These are phyloP conservation scores for Fulica atra DNA, from an alignment of 2,113 vertebrate genomes.

Conservation along the genomic window DNA sequence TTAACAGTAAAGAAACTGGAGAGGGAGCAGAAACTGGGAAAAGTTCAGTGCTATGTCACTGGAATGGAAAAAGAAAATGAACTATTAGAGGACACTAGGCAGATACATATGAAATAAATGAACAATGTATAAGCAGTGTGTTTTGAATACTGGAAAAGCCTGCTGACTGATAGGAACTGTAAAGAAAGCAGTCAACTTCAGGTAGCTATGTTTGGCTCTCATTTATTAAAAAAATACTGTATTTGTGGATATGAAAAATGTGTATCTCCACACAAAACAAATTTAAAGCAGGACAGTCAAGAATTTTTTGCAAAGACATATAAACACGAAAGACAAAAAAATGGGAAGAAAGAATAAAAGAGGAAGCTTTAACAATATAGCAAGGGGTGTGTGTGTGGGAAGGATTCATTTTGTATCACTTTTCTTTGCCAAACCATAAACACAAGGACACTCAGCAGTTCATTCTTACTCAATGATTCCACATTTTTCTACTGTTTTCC, in stretches of 20 bases:
- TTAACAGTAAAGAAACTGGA: background rate
- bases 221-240: background rate
- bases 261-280: background rate
- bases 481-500: conserved; percentile 65
- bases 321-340: background rate
- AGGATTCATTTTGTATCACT: conserved; percentile 42
- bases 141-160: background rate
- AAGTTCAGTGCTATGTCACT: background rate
- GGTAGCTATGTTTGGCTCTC: background rate
- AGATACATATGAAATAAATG: background rate
- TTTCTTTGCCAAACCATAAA: conserved; percentile 60
- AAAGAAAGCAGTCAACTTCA: background rate
- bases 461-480: conserved; percentile 61
- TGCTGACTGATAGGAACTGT: background rate
- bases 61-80: background rate
- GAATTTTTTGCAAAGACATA: background rate
- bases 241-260: background rate
- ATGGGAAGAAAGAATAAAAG: background rate
- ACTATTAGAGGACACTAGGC: background rate
- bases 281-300: background rate
- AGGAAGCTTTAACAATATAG: conserved; percentile 31
- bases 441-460: conserved; percentile 46
- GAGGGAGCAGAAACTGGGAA: background rate
- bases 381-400: background rate
- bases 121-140: background rate